A percentile compares a stretch with the other conserved stretches of the same genome.
phyloP scores from a whole-genome alignment of 2,797 vertebrate genomes.

The Paramormyrops hopkinsi region DNA sequence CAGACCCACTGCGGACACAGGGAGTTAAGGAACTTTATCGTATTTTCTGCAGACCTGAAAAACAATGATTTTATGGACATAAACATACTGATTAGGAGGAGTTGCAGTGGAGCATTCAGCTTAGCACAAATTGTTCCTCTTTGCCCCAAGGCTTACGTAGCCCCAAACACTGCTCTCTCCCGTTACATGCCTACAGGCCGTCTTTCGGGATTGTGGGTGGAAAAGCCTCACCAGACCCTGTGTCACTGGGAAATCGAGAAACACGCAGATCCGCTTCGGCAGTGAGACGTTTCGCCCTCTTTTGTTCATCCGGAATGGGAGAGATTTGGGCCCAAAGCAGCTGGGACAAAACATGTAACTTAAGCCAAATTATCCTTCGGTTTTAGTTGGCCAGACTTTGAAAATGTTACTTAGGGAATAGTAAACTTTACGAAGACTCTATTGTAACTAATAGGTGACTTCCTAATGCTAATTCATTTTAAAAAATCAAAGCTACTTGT shows the following conservation, averaged over 20 bases:
- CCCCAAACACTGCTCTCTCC: not conserved
- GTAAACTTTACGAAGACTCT: not conserved
- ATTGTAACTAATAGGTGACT: not conserved
- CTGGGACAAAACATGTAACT: conserved; percentile 2
- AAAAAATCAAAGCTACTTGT: not conserved
- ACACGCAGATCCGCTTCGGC: not conserved
- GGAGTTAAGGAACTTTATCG: not conserved
- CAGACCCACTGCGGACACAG: not conserved
- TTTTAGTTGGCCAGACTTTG: not conserved
- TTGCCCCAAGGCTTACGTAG: not conserved
- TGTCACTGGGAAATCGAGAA: not conserved
- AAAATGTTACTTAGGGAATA: conserved; percentile 3
- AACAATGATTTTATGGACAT: not conserved
- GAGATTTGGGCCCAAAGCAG: not conserved
- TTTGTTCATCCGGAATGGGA: not conserved
- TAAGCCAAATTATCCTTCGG: not conserved
- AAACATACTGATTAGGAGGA: not conserved
- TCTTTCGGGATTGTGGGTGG: not conserved
- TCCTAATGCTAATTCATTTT: not conserved
- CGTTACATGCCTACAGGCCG: not conserved
- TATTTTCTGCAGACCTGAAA: not conserved
- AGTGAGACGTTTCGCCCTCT: not conserved
- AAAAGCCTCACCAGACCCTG: not conserved
- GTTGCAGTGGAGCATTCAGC: not conserved
- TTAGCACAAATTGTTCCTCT: not conserved